phyloP scores from a whole-genome alignment of 1,140 invertebrate genomes.

The Trichonephila clavipes region DNA sequence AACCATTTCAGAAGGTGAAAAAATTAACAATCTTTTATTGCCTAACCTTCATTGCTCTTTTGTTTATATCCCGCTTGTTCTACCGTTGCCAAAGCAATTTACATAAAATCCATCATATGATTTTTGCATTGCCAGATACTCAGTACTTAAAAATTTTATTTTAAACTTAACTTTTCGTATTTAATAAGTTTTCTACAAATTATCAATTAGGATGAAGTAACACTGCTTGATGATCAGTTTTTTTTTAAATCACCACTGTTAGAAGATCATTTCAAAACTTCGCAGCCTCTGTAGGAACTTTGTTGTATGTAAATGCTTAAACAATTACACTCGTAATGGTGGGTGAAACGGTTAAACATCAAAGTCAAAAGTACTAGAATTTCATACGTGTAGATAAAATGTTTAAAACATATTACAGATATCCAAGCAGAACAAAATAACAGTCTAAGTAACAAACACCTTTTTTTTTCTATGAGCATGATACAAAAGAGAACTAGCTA shows the following conservation, averaged over 20 bases:
- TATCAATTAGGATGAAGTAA: background rate
- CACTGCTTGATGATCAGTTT: constrained; percentile 13
- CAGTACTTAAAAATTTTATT: no score
- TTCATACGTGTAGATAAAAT: constrained; percentile 44
- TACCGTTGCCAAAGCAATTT: no score
- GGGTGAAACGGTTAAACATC: constrained; percentile 60
- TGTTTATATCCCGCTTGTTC: no score
- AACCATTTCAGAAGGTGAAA: no score
- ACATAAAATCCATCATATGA: no score
- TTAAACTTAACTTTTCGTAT: no score
- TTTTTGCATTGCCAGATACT: no score
- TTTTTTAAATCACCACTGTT: background rate
- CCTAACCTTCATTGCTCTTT: no score
- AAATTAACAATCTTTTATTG: no score
- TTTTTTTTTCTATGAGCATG: background rate
- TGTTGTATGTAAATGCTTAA: constrained; percentile 70
- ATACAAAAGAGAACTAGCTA: no score
- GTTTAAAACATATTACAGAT: constrained; percentile 19
- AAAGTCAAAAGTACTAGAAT: constrained; percentile 26
- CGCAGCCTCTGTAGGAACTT: constrained; percentile 73
- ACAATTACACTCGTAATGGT: constrained; percentile 60
- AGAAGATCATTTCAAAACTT: constrained; percentile 9
- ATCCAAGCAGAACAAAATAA: background rate
- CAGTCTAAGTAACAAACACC: background rate
- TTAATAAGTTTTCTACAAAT: no score